These are phyloP conservation scores for Agapornis canus DNA, from an alignment of 2,797 vertebrate genomes.

Conservation along the genomic window DNA sequence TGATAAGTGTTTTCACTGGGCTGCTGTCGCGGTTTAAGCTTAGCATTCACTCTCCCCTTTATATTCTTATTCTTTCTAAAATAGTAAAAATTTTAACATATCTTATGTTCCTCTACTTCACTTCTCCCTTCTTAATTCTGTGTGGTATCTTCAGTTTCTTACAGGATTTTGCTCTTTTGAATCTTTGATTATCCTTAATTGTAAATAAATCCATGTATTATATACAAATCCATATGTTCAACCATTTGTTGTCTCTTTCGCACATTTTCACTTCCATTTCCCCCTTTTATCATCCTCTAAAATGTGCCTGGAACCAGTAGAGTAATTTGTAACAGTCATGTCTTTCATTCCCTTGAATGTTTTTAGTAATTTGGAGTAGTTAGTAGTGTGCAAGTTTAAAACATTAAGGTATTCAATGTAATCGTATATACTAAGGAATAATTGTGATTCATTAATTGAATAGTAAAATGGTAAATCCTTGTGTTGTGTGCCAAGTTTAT, in stretches of 20 bases:
- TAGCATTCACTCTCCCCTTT: background rate
- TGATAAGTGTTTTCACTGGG: background rate
- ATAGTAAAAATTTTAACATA: background rate
- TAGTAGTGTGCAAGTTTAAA: background rate
- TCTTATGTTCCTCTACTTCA: background rate
- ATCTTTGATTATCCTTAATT: background rate
- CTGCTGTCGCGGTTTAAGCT: background rate
- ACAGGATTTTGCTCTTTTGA: background rate
- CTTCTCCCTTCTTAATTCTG: background rate
- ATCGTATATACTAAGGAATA: background rate
- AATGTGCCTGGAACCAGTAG: background rate
- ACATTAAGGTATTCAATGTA: background rate
- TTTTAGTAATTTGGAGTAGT: background rate
- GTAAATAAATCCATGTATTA: background rate
- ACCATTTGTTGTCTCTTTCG: background rate
- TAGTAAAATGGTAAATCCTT: background rate
- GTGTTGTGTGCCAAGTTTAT: background rate
- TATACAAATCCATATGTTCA: background rate
- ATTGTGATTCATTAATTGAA: background rate
- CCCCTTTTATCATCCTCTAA: background rate
- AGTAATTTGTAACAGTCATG: background rate
- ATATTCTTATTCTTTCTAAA: background rate
- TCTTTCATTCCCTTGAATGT: background rate
- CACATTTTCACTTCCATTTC: background rate
- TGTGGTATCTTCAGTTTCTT: background rate